A percentile compares a stretch with the other conserved stretches of the same genome.
Evolutionary conservation across 2,113 vertebrate species (phyloP).

Genomic region (Numenius arquata): DNA sequence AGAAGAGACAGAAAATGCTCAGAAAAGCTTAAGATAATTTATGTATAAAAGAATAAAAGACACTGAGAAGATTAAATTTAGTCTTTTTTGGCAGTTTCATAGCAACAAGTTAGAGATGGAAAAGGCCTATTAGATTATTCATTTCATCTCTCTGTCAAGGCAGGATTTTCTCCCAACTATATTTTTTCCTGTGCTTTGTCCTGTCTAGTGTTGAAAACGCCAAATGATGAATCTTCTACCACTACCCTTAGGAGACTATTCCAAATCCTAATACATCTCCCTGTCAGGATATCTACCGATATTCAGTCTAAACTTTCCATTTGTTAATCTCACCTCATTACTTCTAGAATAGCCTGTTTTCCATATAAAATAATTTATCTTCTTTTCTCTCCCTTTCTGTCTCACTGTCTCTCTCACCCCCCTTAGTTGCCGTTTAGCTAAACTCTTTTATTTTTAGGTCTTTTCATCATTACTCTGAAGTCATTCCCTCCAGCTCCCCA

Average conservation of each 20-base stretch:
- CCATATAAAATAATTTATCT: background rate
- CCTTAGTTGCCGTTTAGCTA: background rate
- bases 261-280: constrained; percentile 1
- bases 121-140: constrained; percentile 35
- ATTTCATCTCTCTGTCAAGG: constrained; percentile 33
- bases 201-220: background rate
- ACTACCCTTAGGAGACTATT: constrained; percentile 1
- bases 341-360: background rate
- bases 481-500: background rate
- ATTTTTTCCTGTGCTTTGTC: background rate
- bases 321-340: constrained; percentile 17
- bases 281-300: background rate
- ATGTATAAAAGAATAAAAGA: constrained; percentile 26
- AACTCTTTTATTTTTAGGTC: background rate
- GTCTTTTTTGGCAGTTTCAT: constrained; percentile 36
- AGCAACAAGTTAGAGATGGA: constrained; percentile 45
- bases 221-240: constrained; percentile 11
- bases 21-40: constrained; percentile 16
- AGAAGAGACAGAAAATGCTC: background rate
- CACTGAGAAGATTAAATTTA: constrained; percentile 48
- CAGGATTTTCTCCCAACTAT: constrained; percentile 1
- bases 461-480: background rate
- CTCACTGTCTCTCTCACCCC: fast-evolving
- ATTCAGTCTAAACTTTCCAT: background rate
- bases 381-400: background rate